These are phyloP conservation scores for Hydroisotoma schaefferi DNA, from an alignment of 2,888 invertebrate species.

Conservation along the genomic window DNA sequence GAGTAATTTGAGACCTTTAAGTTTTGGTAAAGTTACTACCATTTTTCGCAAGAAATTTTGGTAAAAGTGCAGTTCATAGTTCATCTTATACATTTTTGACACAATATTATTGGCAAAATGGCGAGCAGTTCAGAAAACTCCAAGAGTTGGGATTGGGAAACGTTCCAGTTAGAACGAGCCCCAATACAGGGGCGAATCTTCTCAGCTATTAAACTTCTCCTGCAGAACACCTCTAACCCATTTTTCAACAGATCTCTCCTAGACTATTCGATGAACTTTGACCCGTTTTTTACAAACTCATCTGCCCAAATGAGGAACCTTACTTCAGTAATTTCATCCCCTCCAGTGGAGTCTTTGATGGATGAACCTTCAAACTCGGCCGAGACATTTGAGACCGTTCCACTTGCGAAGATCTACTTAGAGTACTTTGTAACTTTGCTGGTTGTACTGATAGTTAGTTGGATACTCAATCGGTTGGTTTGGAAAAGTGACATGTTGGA, in stretches of 20 bases:
- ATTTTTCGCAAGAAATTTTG: too few relatives aligned
- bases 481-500: slow-evolving; percentile 18
- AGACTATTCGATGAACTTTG: neutral
- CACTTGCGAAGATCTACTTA: neutral
- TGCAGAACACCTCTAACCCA: slow-evolving; percentile 5
- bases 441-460: neutral
- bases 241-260: neutral
- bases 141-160: too few relatives aligned
- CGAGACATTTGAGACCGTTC: neutral
- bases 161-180: neutral
- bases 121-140: too few relatives aligned
- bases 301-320: neutral
- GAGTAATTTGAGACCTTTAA: too few relatives aligned
- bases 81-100: too few relatives aligned
- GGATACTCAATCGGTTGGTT: slow-evolving; percentile 16
- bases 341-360: neutral
- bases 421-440: neutral
- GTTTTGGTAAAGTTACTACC: too few relatives aligned
- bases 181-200: neutral
- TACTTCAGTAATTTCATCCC: neutral
- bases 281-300: neutral
- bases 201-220: neutral
- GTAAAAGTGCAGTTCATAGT: too few relatives aligned
- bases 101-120: too few relatives aligned
- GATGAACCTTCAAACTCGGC: neutral